Conservation (phyloP, 2,888 invertebrate genomes). For the Scaptodrosophila latifasciaeformis region DNA sequence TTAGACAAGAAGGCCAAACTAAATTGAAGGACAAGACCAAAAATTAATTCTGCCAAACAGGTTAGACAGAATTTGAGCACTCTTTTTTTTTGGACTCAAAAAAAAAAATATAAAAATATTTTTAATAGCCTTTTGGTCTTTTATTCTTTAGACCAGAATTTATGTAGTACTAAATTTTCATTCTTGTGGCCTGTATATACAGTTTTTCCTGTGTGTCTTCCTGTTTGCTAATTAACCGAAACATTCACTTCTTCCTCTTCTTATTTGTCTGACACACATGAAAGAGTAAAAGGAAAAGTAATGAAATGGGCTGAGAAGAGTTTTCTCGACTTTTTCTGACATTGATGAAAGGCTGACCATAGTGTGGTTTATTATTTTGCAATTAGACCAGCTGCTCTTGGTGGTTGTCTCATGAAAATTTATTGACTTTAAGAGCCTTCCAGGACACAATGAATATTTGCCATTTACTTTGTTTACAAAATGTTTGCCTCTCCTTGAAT, state of each 20-base stretch:
- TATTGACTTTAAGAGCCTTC: conserved; percentile 41
- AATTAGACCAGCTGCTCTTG: conserved; percentile 48
- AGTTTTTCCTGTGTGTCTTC: conserved; percentile 22
- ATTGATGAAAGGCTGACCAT: conserved; percentile 55
- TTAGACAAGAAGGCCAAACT: too few species aligned
- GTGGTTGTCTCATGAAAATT: not conserved
- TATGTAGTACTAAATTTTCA: too few species aligned
- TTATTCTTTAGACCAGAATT: not conserved
- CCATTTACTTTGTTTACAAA: not conserved
- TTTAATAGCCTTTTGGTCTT: not conserved
- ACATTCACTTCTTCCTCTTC: conserved; percentile 51
- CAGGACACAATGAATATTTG: not conserved
- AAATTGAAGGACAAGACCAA: too few species aligned
- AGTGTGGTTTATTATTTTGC: conserved; percentile 57
- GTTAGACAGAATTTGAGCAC: too few species aligned
- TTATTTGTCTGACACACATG: conserved; percentile 22
- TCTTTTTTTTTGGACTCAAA: too few species aligned
- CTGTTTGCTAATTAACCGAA: conserved; percentile 60
- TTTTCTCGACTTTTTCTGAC: conserved; percentile 30
- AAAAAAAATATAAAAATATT: too few species aligned
- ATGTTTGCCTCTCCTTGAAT: not conserved
- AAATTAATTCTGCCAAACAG: too few species aligned
- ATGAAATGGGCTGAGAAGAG: conserved; percentile 20
- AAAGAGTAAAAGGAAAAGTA: too few species aligned
- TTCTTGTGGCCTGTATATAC: too few species aligned